These are phyloP conservation scores for Scomber colias DNA, from an alignment of 2,113 vertebrate genomes.

Conservation along the genomic window DNA sequence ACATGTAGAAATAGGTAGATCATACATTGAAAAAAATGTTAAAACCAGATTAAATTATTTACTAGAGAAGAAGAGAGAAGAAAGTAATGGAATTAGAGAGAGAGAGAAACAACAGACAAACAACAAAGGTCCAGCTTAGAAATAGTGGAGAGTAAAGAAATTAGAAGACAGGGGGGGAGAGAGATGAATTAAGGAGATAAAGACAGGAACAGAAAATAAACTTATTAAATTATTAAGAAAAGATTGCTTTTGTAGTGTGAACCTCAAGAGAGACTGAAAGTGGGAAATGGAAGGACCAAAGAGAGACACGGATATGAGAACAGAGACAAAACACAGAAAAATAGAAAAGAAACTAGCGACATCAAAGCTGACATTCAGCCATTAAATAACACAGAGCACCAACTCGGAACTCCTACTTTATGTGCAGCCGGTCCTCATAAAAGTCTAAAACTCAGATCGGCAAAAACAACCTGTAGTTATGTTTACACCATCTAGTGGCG, in stretches of 20 bases:
- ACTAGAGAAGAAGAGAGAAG: background rate
- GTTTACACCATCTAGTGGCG: no score
- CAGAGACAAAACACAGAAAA: background rate
- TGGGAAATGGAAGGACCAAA: background rate
- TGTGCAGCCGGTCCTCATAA: no score
- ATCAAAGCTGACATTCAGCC: background rate
- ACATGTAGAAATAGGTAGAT: no score
- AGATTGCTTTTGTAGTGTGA: background rate
- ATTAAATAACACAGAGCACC: background rate
- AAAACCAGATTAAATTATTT: background rate
- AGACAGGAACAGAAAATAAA: no score
- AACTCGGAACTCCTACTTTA: background rate
- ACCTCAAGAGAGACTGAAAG: background rate
- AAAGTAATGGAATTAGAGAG: background rate
- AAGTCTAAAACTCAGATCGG: no score
- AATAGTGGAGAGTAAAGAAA: background rate
- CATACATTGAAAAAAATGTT: background rate
- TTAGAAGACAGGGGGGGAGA: no score
- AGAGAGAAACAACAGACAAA: no score
- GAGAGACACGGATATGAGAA: background rate
- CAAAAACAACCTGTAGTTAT: no score
- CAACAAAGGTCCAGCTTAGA: background rate
- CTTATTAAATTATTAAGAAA: no score
- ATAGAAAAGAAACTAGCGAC: background rate
- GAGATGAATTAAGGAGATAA: background rate